Conservation (phyloP, 2,888 invertebrate genomes). For the Griposia aprilina region DNA sequence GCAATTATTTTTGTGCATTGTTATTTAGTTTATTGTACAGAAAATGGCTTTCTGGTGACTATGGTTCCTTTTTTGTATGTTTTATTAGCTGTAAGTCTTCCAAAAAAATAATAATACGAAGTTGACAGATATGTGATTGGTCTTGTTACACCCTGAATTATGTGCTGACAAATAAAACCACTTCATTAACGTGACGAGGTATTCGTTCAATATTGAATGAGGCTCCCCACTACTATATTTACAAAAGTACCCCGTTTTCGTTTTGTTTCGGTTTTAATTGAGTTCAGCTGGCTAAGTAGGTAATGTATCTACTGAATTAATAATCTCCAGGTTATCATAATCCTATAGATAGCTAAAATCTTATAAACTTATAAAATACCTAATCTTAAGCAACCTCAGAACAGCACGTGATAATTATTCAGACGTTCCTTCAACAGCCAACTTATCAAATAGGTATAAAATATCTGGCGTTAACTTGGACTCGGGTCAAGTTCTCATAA, state of each 20-base stretch:
- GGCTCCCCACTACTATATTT: too few species aligned
- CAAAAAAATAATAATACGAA: too few species aligned
- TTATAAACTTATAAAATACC: not conserved
- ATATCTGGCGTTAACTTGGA: constrained; percentile 9
- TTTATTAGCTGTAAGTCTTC: too few species aligned
- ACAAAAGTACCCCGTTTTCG: too few species aligned
- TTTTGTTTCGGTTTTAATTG: too few species aligned
- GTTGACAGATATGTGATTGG: not conserved
- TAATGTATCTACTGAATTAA: too few species aligned
- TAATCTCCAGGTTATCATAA: not conserved
- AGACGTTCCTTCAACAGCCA: not conserved
- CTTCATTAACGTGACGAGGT: not conserved
- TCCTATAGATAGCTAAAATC: not conserved
- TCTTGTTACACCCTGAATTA: not conserved
- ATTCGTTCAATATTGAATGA: not conserved
- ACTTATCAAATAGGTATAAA: constrained; percentile 29
- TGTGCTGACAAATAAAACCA: constrained; percentile 7
- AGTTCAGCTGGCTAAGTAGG: too few species aligned
- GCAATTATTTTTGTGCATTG: not conserved
- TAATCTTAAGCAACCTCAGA: not conserved
- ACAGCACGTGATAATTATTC: not conserved
- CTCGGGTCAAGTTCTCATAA: not conserved
- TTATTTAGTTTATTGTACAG: not conserved
- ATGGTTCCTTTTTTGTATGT: too few species aligned
- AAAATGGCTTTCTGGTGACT: too few species aligned